Base-by-base conservation (phyloP, 1,140 invertebrate genomes). In the Episyrphus balteatus region DNA sequence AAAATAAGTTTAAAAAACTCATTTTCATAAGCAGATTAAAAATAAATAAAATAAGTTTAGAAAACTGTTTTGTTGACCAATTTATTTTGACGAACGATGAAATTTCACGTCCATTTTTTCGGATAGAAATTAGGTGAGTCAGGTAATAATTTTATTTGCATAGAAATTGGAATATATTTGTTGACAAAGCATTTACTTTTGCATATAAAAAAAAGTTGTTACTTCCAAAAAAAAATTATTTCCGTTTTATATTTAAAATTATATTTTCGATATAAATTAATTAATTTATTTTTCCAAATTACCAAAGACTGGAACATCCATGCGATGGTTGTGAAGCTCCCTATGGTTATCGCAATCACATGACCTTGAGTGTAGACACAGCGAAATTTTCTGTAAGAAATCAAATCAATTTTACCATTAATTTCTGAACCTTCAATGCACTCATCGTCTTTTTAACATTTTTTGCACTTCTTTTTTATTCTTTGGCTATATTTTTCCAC, bases 261-360 rank as follows among this genome's bases (percentile, higher is more conserved):
- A n/a, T 26, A 26, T 26, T 26, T 26, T 5, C 21, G 8, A 26
- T 26, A 5, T 26, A 26, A 5, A 26, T 26, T 26, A 5, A 26
- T 26, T 26, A 26, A 26, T 26, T 26, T 26, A 5, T 26, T 26
- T 26, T 26, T 26, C 21, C 3, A 26, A 41, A 41, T 19, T 41
- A 18, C 12, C 12, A 49, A 39, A 65, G 62, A 58, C 62, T 65
- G 31, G 51, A 55, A 51, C 53, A 55, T 55, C 62, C 62, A 49
- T 81, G 79, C 61, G 59, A 66, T 33, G 60, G 51, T 15, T 79
- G 77, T 58, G 73, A 70, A 43, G 59, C 73, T 13, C 75, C 81
- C 18, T 84, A 83, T 57, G 75, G 75, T 55, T 84, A 76, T 65
- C 74, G 73, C 56, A 76, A 83, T 68, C 75, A 82, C 55, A 70